Conservation (phyloP, 2,888 invertebrate genomes). For the Polydrusus tereticollis region DNA sequence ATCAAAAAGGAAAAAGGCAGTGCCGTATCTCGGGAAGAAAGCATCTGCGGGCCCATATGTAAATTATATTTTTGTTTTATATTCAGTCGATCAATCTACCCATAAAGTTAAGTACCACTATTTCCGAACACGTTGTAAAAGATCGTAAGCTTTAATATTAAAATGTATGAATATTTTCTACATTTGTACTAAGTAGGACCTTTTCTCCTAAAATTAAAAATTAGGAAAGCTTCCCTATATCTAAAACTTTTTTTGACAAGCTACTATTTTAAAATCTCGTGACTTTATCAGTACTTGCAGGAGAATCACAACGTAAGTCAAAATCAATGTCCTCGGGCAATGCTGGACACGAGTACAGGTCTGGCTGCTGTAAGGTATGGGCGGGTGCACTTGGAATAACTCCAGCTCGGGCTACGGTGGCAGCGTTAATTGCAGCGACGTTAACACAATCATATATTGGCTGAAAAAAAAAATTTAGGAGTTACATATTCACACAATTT, state of each 20-base stretch:
- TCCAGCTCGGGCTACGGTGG: conserved; percentile 62
- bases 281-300: conserved; percentile 62
- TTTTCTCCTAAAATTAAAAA: not conserved
- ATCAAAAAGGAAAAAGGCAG: no score
- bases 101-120: no score
- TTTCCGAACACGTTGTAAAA: no score
- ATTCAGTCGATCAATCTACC: no score
- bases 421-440: conserved; percentile 67
- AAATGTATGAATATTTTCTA: no score
- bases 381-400: conserved; percentile 43
- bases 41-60: no score
- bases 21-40: no score
- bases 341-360: conserved; percentile 60
- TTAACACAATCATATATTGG: conserved; percentile 73
- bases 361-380: conserved; percentile 55
- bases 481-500: no score
- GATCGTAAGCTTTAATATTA: no score
- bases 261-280: conserved; percentile 61
- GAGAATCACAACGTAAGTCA: conserved; percentile 58
- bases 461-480: conserved; percentile 59
- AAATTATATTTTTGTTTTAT: no score
- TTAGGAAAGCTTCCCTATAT: not conserved
- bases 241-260: not conserved
- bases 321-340: conserved; percentile 61
- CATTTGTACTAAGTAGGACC: no score